phyloP scores from a whole-genome alignment of 2,113 vertebrate species.

The Petaurus breviceps region DNA sequence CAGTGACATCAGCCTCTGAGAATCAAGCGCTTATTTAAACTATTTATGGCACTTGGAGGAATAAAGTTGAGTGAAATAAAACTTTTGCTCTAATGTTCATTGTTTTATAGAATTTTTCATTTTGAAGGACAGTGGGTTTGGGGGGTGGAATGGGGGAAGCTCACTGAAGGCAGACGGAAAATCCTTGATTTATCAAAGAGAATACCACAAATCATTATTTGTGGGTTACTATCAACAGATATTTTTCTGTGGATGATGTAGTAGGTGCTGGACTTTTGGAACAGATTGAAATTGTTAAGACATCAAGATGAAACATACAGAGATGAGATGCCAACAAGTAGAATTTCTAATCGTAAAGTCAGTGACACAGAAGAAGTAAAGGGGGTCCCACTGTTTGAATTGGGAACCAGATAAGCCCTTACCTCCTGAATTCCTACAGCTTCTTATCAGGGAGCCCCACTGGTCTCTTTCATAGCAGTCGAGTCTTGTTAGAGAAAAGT shows the following conservation, averaged over 20 bases:
- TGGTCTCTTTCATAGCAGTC: neutral
- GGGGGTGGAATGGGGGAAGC: conserved; percentile 28
- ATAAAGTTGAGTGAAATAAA: conserved; percentile 54
- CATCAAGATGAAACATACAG: conserved; percentile 26
- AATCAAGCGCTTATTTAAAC: conserved; percentile 67
- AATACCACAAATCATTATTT: conserved; percentile 10
- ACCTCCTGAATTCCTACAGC: neutral
- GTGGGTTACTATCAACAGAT: conserved; percentile 39
- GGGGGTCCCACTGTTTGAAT: neutral
- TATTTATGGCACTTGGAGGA: conserved; percentile 67
- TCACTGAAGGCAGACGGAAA: conserved; percentile 41
- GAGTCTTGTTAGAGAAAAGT: neutral
- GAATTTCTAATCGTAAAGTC: neutral
- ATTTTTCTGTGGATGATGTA: conserved; percentile 41
- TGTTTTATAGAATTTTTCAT: conserved; percentile 64
- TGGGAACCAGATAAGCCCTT: neutral
- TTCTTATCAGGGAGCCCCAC: neutral
- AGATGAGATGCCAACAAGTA: neutral
- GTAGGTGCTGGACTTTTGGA: conserved; percentile 56
- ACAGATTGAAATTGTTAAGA: conserved; percentile 31
- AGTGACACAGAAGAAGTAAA: neutral
- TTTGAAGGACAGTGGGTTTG: conserved; percentile 60
- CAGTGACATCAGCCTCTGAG: conserved; percentile 58
- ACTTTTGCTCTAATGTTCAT: conserved; percentile 56
- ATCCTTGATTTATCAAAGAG: neutral